Conservation (phyloP, 2,797 vertebrate species). For the Pseudocheirus occidentalis region DNA sequence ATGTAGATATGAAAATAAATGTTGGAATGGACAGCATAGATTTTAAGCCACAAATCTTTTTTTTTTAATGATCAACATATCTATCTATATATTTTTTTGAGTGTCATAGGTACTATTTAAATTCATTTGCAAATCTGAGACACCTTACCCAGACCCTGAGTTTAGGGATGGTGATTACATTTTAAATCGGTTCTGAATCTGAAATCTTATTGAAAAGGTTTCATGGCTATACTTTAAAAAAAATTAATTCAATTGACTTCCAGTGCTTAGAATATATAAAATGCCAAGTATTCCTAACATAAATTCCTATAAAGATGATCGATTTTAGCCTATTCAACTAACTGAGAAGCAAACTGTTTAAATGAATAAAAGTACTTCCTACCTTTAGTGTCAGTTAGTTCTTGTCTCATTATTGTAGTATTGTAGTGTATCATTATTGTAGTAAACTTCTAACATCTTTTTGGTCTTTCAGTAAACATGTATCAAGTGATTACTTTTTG, state of each 20-base stretch:
- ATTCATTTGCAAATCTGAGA: not conserved
- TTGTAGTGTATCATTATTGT: not conserved
- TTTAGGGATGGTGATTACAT: not conserved
- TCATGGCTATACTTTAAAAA: not conserved
- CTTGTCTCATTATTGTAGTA: not conserved
- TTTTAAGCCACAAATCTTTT: not conserved
- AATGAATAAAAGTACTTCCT: not conserved
- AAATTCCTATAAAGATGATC: slow-evolving; percentile 30
- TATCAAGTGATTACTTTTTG: not conserved
- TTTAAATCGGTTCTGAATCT: slow-evolving; percentile 20
- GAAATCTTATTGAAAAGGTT: slow-evolving; percentile 9
- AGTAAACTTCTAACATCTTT: not conserved
- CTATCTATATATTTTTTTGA: not conserved
- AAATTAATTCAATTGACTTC: not conserved
- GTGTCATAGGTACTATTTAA: not conserved
- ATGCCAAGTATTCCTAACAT: not conserved
- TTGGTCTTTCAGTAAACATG: not conserved
- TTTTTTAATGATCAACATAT: not conserved
- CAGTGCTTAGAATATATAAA: not conserved
- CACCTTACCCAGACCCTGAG: not conserved
- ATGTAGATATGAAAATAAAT: not conserved
- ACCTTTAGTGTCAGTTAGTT: not conserved
- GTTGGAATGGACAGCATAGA: not conserved
- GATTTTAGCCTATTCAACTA: not conserved
- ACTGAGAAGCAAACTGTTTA: not conserved